These are phyloP conservation scores for Bursaphelenchus mucronatus DNA, from an alignment of 1,140 invertebrate genomes.

Conservation along the genomic window DNA sequence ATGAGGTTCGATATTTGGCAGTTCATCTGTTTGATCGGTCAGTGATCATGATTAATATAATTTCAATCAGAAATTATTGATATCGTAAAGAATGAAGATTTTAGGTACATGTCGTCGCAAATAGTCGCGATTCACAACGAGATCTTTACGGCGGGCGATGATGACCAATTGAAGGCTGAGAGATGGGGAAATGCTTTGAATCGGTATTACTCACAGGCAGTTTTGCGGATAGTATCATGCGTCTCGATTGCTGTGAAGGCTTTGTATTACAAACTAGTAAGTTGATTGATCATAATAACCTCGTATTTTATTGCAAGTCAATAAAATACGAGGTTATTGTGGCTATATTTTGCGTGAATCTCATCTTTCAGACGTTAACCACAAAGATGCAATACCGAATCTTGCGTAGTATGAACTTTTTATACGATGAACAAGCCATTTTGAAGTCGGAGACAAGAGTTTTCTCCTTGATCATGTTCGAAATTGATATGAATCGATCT, in stretches of 20 bases:
- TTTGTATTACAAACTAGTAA: constrained; percentile 10
- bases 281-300: constrained; percentile 6
- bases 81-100: background rate
- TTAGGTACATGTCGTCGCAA: too few species aligned
- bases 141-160: too few species aligned
- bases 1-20: constrained; percentile 17
- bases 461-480: constrained; percentile 9
- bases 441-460: constrained; percentile 12
- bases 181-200: constrained; percentile 5
- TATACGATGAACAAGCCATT: constrained; percentile 8
- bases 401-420: background rate
- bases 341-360: background rate
- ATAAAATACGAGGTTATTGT: too few species aligned
- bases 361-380: background rate
- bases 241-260: constrained; percentile 2
- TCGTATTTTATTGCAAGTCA: background rate
- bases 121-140: too few species aligned
- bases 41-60: background rate
- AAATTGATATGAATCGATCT: background rate
- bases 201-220: constrained; percentile 9
- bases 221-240: constrained; percentile 7
- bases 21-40: constrained; percentile 11
- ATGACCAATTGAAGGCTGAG: background rate
- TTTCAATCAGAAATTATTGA: constrained; percentile 4
- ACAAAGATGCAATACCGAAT: constrained; percentile 8